Base-by-base conservation (phyloP, 2,888 invertebrate species). In the Spatulosminthurus flaviceps region DNA sequence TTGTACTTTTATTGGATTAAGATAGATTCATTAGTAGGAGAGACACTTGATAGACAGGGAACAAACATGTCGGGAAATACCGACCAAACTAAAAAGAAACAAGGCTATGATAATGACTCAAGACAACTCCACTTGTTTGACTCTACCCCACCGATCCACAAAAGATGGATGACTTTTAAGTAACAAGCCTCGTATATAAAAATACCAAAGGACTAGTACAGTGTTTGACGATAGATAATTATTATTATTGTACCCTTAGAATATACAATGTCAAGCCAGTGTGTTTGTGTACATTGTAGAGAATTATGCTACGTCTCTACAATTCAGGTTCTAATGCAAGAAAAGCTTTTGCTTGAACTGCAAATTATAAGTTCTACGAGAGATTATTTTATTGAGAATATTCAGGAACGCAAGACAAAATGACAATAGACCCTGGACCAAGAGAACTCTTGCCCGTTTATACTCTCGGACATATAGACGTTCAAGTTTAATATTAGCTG, bases 1-100 rank as follows among this genome's bases (percentile, higher is more conserved):
- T 72, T 29, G 61, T 34, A 19, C 9, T 22, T n/a, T n/a, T 29
- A 75, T 75, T 75, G 61, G 72, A 72, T 71, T 71, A 80, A 81
- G 80, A 67, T 77, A 74, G 81, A 81, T 81, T 81, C 80, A 81
- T 80, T 80, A 79, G 79, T 60, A 67, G 34, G 67, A 71, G 64
- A 78, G 78, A 78, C 78, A 72, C 41, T 64, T 78, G 78, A 78
- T 72, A 41, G 78, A 78, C 78, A 78, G 78, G 64, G 71, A 72
- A 78, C 78, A 78, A 78, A 78, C 78, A 72, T 72, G 78, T 78
- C 72, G 78, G 78, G 41, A 22, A 28, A 22, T 66, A 61, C 61
- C 74, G 61, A 72, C 43, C 51, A 24, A 72, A 72, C 9, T 24
- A 72, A 72, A n/a, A 75, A 61, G 41, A 28, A 75, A 75, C 61